Conservation (phyloP, 2,113 vertebrate genomes). For the Malurus alboscapulatus region DNA sequence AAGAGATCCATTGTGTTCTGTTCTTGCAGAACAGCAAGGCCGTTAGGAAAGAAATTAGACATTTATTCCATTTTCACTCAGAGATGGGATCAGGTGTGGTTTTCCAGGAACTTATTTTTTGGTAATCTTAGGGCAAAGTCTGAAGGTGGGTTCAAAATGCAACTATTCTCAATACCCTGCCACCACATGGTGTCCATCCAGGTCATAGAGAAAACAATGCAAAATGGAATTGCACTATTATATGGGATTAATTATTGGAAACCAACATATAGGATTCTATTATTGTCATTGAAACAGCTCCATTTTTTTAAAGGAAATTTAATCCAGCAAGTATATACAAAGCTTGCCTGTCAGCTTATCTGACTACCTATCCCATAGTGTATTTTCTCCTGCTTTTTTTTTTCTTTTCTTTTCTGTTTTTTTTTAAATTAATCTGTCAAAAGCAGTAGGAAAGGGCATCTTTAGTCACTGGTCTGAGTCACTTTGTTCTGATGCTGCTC, state of each 20-base stretch:
- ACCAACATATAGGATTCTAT: neutral
- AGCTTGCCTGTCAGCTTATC: neutral
- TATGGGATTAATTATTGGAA: neutral
- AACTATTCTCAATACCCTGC: neutral
- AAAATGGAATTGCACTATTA: neutral
- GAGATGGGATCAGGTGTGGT: neutral
- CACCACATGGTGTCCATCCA: neutral
- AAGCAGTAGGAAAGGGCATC: neutral
- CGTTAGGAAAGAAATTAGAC: neutral
- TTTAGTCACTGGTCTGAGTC: neutral
- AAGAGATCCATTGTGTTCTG: neutral
- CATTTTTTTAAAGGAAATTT: constrained; percentile 9
- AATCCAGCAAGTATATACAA: neutral
- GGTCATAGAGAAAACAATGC: neutral
- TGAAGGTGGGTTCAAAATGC: neutral
- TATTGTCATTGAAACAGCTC: neutral
- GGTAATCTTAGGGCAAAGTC: neutral
- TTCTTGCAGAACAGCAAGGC: neutral
- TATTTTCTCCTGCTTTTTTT: neutral
- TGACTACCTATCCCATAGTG: neutral
- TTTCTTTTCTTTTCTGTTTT: too few species aligned
- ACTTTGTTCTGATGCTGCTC: neutral
- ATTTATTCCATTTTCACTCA: neutral
- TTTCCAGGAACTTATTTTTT: neutral
- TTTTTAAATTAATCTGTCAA: neutral